Evolutionary conservation across 2,797 vertebrate genomes (phyloP), one percentile per base, ranked within the genome.

Genomic region (Pseudopleuronectes americanus): DNA sequence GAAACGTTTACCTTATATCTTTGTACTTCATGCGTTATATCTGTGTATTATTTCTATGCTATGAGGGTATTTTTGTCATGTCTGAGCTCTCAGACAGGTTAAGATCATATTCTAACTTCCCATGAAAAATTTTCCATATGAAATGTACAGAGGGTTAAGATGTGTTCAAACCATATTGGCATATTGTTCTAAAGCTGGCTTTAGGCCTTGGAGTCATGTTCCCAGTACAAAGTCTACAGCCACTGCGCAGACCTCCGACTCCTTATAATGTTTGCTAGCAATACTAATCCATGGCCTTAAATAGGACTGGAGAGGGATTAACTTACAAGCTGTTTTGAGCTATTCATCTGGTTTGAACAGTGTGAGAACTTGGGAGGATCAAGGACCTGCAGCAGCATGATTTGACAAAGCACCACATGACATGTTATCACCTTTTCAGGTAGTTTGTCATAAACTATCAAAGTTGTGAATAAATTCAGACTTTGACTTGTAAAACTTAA

Each of bases 201-300:
- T 70, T 64, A 74, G 68, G 57, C 26, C 38, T 58, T n/a, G 21
- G 38, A 49, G 68, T 56, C 59, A 78, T 7, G 31, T 51, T 69
- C 56, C 23, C 19, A 47, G 77, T 72, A 74, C 23, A 64, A 58
- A 65, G 26, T 24, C 51, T 33, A 22, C 45, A 28, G 31, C 14
- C 38, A 47, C 57, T 12, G 58, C 21, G 33, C 28, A 73, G 56
- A 58, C 75, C 63, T 66, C 24, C 61, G 49, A 64, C 69, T 68
- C 41, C 28, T 21, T 64, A 82, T 81, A 72, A 71, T 63, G 76
- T 49, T 36, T 23, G 41, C 56, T 28, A 43, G 61, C 74, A 71
- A 85, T 81, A 72, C 81, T 87, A 87, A 92, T 90, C 87, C 81
- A 38, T 4, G 1, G 52, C 81, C 21, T 72, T 52, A 87, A 90